Conservation (phyloP, 2,113 vertebrate genomes). For the Puffinus mauretanicus region DNA sequence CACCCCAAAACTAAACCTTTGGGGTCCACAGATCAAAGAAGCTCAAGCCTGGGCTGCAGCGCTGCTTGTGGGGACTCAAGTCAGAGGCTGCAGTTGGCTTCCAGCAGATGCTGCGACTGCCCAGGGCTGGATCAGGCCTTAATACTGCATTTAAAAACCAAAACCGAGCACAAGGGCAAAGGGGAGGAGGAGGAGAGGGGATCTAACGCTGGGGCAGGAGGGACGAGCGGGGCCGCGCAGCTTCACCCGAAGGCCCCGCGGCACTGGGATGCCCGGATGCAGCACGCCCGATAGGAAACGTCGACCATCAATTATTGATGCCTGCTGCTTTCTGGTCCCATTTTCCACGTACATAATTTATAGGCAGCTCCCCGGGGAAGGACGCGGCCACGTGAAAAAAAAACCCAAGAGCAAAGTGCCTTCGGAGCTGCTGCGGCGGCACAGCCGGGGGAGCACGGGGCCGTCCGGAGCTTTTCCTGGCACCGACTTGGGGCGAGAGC, state of each 20-base stretch:
- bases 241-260: rapidly evolving
- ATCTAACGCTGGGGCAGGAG: rapidly evolving
- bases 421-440: neutral
- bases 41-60: neutral
- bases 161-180: neutral
- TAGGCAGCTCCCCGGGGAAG: constrained; percentile 30
- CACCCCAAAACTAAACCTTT: neutral
- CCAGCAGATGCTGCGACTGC: neutral
- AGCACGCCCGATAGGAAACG: neutral
- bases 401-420: neutral
- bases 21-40: neutral
- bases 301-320: constrained; percentile 71
- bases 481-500: neutral
- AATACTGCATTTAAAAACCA: neutral
- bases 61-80: neutral
- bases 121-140: neutral
- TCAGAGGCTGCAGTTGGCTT: neutral
- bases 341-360: constrained; percentile 80
- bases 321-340: constrained; percentile 54
- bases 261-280: neutral
- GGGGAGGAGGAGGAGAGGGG: neutral
- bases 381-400: neutral
- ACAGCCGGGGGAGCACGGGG: neutral
- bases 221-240: neutral
- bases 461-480: neutral